Base-by-base conservation (phyloP, 2,888 invertebrate genomes). In the Cotesia congregata region DNA sequence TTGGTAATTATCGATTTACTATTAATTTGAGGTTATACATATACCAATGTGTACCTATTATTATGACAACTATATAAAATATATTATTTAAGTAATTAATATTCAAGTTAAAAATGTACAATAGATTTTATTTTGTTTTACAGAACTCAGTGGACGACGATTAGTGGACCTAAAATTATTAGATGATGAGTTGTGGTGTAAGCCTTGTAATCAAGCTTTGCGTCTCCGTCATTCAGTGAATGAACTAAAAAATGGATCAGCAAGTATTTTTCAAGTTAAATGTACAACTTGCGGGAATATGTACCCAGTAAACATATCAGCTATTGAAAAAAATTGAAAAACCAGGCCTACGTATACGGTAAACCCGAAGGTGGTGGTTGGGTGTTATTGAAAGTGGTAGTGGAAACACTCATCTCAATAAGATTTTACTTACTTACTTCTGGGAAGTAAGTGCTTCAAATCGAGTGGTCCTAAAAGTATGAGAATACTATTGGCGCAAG, bases 21-120 rank as follows among this genome's bases (percentile, higher is more conserved):
- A 30, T 74, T n/a, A 74, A 67, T 70, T 62, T 75, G 75, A 69
- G 75, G 62, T 75, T 75, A 69, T 68, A 20, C 39, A 50, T 67
- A 38, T 17, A 69, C 7, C 6, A 50, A 1, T 50, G 6, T 75
- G 17, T 70, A 39, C 15, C 20, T 39, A 67, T 71, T 71, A 67
- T 39, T 67, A 17, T 9, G 38, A 15, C 41, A 71, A 71, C 62
- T n/a, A 17, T 17, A 17, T 17, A 17, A 17, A 17, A 1, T 50
- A 41, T 71, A 59, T 71, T 71, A 71, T 70, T 75, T 75, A 64
- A 64, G 17, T 17, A 17, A 17, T 17, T 17, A 76, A 76, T 76
- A 50, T 75, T 61, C 41, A 15, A 69, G 41, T 71, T 20, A 5
- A 64, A 71, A 40, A 64, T 72, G 12, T 41, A 50, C 17, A 65